These are phyloP conservation scores for Eulacestoma nigropectus DNA, from an alignment of 2,113 vertebrate genomes.

Conservation along the genomic window DNA sequence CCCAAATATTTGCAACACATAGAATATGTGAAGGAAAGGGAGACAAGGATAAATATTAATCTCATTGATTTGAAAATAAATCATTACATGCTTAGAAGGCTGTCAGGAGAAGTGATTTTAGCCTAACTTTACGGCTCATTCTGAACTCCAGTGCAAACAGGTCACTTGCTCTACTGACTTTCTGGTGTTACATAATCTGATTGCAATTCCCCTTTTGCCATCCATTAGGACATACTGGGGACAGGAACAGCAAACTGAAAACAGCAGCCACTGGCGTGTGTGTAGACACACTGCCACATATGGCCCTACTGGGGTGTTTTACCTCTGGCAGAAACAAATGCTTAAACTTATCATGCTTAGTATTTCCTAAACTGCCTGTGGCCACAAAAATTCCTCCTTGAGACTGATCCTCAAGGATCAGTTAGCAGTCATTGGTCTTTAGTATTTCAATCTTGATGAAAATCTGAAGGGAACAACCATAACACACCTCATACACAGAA, in stretches of 20 bases:
- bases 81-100: background rate
- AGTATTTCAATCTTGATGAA: background rate
- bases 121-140: background rate
- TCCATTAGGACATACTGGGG: background rate
- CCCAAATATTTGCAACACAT: background rate
- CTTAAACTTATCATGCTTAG: background rate
- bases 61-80: background rate
- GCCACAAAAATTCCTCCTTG: background rate
- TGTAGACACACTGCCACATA: background rate
- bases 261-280: background rate
- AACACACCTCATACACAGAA: background rate
- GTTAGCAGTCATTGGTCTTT: background rate
- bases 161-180: background rate
- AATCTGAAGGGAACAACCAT: background rate
- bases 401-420: background rate
- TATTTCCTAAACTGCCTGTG: background rate
- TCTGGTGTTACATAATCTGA: background rate
- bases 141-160: background rate
- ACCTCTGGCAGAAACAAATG: background rate
- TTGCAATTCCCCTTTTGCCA: background rate
- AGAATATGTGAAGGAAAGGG: background rate
- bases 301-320: background rate
- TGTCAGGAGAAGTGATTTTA: background rate
- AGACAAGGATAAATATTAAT: background rate
- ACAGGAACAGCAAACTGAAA: background rate